Base-by-base conservation (phyloP, 2,113 vertebrate species). In the Phalacrocorax pelagicus region DNA sequence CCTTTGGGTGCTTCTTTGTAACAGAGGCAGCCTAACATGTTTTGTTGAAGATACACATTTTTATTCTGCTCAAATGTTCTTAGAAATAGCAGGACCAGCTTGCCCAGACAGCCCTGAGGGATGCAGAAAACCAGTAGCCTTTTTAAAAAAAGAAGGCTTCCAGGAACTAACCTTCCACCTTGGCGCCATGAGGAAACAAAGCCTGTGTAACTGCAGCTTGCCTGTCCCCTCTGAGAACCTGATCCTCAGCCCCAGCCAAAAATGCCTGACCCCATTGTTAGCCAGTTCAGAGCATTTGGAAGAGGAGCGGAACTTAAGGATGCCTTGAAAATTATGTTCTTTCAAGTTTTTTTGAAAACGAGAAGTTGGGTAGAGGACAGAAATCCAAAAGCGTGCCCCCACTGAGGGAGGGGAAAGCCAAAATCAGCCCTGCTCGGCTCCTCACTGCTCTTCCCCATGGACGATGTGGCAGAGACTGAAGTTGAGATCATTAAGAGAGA, bases 141-240 rank as follows among this genome's bases (percentile, higher is more conserved):
- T 86, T 78, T 75, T 59, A 6, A 49, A 26, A 81, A 66, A 77
- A 36, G 15, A 12, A 10, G 11, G 32, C 49, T 82, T 95, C 79
- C 66, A 90, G 67, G 46, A 83, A 32, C 55, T 55, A 55, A 51
- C n/a, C 46, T 54, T 75, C 66, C 22, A 51, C 29, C 54, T 86
- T 30, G 3, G 26, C 14, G 1, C 29, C 0, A 0, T 13, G 34
- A 82, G 49, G 19, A 63, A 82, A 51, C 1, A 4, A 80, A 90
- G 12, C 15, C 47, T 67, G 7, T 63, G 66, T 51, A 49, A n/a
- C 40, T 57, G 9, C 62, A 82, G 70, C n/a, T 29, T 27, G 62
- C 23, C 19, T 19, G 38, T 11, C 62, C 32, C 29, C 15, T 63
- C 74, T 2, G 6, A 75, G 42, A 66, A 32, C 42, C 24, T 1